Conservation (phyloP, 2,113 vertebrate species). For the Anthoscopus minutus region DNA sequence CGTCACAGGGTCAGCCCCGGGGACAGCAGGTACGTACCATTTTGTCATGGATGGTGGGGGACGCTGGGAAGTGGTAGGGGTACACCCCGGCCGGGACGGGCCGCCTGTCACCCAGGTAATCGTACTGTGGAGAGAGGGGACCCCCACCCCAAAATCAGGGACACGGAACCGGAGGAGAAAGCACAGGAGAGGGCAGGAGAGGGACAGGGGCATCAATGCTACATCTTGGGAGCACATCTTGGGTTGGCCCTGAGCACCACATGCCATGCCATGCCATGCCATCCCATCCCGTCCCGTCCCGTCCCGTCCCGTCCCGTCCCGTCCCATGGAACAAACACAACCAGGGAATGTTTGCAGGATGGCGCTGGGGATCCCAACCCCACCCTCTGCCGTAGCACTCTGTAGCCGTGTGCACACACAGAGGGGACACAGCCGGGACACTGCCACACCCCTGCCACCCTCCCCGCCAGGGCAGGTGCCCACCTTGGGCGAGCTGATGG, state of each 20-base stretch:
- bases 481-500: constrained; percentile 92
- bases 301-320: not conserved
- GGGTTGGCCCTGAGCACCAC: not conserved
- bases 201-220: accelerated
- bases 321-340: not conserved
- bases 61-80: constrained; percentile 87
- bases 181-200: not conserved
- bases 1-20: not conserved
- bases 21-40: constrained; percentile 78
- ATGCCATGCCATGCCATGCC: not conserved
- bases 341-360: not conserved
- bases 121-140: constrained; percentile 80
- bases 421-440: not conserved
- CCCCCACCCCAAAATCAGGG: not conserved
- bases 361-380: not conserved
- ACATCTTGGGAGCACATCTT: not conserved
- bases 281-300: not conserved
- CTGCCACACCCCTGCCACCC: accelerated
- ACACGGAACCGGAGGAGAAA: not conserved
- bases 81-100: constrained; percentile 83
- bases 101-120: constrained; percentile 87
- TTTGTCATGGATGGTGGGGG: constrained; percentile 87
- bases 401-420: accelerated
- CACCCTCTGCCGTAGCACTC: not conserved
- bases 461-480: not conserved